Percentiles rank a stretch among this genome's conserved stretches.
phyloP scores from a whole-genome alignment of 2,888 invertebrate genomes.

The Philereme vetulata region DNA sequence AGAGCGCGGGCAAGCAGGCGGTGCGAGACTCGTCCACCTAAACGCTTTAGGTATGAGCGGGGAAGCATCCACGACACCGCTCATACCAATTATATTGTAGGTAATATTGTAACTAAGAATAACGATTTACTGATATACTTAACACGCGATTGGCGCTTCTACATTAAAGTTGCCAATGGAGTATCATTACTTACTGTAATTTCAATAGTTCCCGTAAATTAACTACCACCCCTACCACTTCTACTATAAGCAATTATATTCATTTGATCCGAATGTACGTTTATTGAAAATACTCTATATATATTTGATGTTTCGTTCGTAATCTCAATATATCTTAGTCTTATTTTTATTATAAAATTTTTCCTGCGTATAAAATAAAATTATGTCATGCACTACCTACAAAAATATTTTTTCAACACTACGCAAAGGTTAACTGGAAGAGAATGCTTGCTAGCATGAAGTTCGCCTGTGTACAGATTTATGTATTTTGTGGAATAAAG shows the following conservation, averaged over 20 bases:
- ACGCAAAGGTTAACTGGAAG: too few species aligned
- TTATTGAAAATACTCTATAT: too few species aligned
- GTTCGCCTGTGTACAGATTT: too few species aligned
- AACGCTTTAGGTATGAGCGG: slow-evolving; percentile 84
- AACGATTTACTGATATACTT: slow-evolving; percentile 61
- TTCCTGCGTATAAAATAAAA: too few species aligned
- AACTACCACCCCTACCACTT: slow-evolving; percentile 16
- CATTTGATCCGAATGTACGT: slow-evolving; percentile 1
- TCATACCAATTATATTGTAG: slow-evolving; percentile 83
- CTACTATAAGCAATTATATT: slow-evolving; percentile 7
- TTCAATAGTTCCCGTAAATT: slow-evolving; percentile 19
- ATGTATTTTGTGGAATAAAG: too few species aligned
- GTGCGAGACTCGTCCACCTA: slow-evolving; percentile 74
- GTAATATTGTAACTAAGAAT: slow-evolving; percentile 77
- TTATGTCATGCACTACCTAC: too few species aligned
- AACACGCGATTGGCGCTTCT: slow-evolving; percentile 52
- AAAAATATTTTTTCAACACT: too few species aligned
- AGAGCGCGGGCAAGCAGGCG: slow-evolving; percentile 47
- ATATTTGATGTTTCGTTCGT: too few species aligned
- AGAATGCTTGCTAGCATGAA: too few species aligned
- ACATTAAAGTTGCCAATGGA: slow-evolving; percentile 13
- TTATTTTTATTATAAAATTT: too few species aligned
- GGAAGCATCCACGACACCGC: slow-evolving; percentile 81
- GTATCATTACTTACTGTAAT: slow-evolving; percentile 2
- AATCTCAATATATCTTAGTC: too few species aligned